Conservation (phyloP, 2,797 vertebrate species). For the Dermochelys coriacea region DNA sequence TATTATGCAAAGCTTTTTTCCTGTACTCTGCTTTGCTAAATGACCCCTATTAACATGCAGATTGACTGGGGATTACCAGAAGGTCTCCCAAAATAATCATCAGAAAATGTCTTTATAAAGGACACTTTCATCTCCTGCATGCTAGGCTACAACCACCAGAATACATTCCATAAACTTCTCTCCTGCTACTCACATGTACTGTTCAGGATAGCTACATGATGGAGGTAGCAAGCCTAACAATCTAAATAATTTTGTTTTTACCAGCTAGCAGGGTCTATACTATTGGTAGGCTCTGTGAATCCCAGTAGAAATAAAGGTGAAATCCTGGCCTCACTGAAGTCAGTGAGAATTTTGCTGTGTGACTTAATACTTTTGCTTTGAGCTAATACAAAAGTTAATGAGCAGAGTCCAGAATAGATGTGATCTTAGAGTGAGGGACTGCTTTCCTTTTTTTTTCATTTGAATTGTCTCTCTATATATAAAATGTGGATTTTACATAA, state of each 20-base stretch:
- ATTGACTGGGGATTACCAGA: conserved; percentile 79
- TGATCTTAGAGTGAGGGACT: neutral
- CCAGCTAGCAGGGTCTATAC: neutral
- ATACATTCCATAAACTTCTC: neutral
- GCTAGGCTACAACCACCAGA: neutral
- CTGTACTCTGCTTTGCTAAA: conserved; percentile 69
- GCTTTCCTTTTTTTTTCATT: neutral
- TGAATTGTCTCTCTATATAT: neutral
- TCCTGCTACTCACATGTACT: conserved; percentile 19
- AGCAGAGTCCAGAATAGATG: accelerated
- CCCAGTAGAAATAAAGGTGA: neutral
- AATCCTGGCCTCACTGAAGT: neutral
- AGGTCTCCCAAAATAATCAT: conserved; percentile 75
- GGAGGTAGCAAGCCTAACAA: conserved; percentile 17
- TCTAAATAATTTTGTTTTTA: neutral
- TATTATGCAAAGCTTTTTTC: conserved; percentile 77
- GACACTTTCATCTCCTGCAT: conserved; percentile 37
- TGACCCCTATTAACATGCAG: conserved; percentile 78
- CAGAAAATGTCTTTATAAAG: conserved; percentile 76
- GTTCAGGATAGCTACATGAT: conserved; percentile 8
- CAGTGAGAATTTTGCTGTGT: neutral
- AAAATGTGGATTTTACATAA: neutral
- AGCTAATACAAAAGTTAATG: neutral
- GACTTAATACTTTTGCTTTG: neutral
- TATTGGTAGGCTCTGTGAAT: neutral